Evolutionary conservation across 2,888 invertebrate genomes (phyloP), one percentile per base, ranked within the genome.

Genomic region (Drosophila cognata): DNA sequence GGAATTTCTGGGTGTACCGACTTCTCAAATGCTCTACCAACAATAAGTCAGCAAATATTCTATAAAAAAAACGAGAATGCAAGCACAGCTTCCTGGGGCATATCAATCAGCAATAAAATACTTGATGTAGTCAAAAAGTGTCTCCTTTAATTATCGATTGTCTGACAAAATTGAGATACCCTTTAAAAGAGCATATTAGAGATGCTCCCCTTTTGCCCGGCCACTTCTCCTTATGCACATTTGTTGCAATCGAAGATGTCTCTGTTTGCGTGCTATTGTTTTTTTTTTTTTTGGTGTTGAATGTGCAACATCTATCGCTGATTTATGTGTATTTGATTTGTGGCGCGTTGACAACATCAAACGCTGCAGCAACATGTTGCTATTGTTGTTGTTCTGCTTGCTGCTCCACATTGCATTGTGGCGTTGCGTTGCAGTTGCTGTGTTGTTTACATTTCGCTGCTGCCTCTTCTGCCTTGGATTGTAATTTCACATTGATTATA

Each of bases 401-500:
- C 25, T 74, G 69, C 69, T 73, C 50, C 59, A 33, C 67, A 56
- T 52, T 76, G 63, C 56, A 36, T 25, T 52, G 41, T 68, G 48
- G 21, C 58, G 50, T 56, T 55, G 46, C 59, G 59, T 41, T 41
- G 56, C 58, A 43, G 79, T 52, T 77, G 65, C 61, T 43, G 41
- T 55, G 51, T 65, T 81, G 83, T 81, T 82, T 82, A 82, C 80
- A 79, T 79, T 76, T 73, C 13, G 50, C 57, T 41, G n/a, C 59
- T 33, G 11, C 21, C 4, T 28, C 25, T 28, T 13, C 33, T 31
- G 10, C 57, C 66, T 21, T 63, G 68, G 52, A 64, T 68, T 71
- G 77, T 72, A 80, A 79, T 81, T 81, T 79, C 65, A 62, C 70
- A 75, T 78, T 75, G 77, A 79, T 79, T 78, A 79, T 57, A 67